Evolutionary conservation across 2,888 invertebrate species (phyloP), one percentile per base, ranked within the genome.

Genomic region (Aphodius sticticus): DNA sequence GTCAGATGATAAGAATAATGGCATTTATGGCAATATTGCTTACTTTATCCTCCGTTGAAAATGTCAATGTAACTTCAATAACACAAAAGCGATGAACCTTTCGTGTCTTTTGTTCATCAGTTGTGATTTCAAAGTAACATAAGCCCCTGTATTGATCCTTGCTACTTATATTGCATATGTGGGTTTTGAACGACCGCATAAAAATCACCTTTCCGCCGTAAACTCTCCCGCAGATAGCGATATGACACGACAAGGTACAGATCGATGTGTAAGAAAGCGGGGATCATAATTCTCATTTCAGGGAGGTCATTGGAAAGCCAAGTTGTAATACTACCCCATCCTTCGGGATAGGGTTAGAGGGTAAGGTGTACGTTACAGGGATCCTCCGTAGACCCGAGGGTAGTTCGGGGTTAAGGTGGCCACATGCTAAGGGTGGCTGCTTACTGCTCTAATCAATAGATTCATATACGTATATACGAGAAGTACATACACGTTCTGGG

Each of bases 361-460:
- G 83, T 83, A 84, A 83, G 82, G 82, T 84, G 82, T 83, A 79
- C 76, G 82, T 83, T 83, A 83, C 84, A 79, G 77, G 81, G 82
- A 82, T 81, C 81, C 81, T 78, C 75, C 79, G 78, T 77, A 76
- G 76, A 80, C 74, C 16, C 69, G 78, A 82, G 78, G 81, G 78
- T 81, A 79, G 81, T 81, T 75, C 72, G 74, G 70, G 77, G 69
- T 82, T 81, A 82, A 84, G 84, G 84, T 84, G 84, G 85, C 84
- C 85, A 85, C 84, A 85, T 84, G 83, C 84, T 82, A 84, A 85
- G 85, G 84, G 85, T 84, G 83, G 82, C 82, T 84, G 85, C 84
- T 85, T 85, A 82, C 85, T 84, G 82, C 84, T 85, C 85, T 87
- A 87, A 88, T 88, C 87, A 86, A 88, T 88, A 88, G 87, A 87